phyloP scores from a whole-genome alignment of 2,797 vertebrate species.

The Pseudocheirus occidentalis region DNA sequence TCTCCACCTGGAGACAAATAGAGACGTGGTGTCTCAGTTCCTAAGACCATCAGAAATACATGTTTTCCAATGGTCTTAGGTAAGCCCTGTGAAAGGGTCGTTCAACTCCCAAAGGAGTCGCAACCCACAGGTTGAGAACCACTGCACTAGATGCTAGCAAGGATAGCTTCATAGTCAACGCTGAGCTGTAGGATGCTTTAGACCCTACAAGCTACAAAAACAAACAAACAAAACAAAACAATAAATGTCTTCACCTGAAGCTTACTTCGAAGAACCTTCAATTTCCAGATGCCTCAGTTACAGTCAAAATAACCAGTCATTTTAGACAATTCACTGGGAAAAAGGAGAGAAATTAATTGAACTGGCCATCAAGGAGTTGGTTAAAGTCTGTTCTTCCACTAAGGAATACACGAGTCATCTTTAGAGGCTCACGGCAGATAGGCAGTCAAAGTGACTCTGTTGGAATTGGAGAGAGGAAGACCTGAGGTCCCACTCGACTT shows the following conservation, averaged over 20 bases:
- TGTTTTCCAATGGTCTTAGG: no score
- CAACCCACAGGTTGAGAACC: no score
- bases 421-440: background rate
- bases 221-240: no score
- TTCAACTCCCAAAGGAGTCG: no score
- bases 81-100: no score
- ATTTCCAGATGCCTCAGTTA: background rate
- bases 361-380: background rate
- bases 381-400: background rate
- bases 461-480: background rate
- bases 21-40: no score
- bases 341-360: background rate
- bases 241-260: background rate
- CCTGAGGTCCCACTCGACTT: background rate
- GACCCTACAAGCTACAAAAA: background rate
- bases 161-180: background rate
- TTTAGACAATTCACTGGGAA: background rate
- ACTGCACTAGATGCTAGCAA: background rate
- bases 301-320: background rate
- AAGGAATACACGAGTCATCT: background rate
- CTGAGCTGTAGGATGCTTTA: background rate
- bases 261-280: background rate
- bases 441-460: background rate
- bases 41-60: no score
- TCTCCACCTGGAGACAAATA: no score